Evolutionary conservation across 2,888 invertebrate genomes (phyloP), one percentile per base, ranked within the genome.

Genomic region (Empis stercorea): DNA sequence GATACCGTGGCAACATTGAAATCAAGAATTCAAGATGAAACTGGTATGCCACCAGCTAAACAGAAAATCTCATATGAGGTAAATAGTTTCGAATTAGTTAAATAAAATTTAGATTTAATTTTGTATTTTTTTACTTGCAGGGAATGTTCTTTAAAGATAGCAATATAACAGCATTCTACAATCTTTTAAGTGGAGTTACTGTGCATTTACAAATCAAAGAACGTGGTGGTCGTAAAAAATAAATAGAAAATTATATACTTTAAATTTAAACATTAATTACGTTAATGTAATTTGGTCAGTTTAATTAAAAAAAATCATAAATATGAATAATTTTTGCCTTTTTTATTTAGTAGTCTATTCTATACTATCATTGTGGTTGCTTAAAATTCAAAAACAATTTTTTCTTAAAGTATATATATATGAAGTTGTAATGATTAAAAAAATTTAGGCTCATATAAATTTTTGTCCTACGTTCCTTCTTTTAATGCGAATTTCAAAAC

Each of bases 71-170:
- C 91, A 56, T 87, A 86, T 61, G 96, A 96, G 73, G 94, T 86
- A 67, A 65, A 49, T 37, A 17, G n/a, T 37, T 43, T 43, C 38
- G 14, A 11, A 27, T 48, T 15, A 30, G 10, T 37, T 17, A 13
- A 16, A 11, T 3, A 11, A 38, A 5, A 17, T 13, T 17, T 38
- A 17, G n/a, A 16, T 7, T 40, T 40, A n/a, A 23, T 16, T 48
- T 46, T 49, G 48, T 54, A 55, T 62, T 57, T 56, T 57, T 72
- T 76, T n/a, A n/a, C n/a, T n/a, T n/a, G n/a, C 70, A 95, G 88
- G 95, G 96, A 32, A 80, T 97, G 71, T 99, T 97, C 76, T 89
- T 97, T 75, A 99, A 99, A 67, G 97, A 99, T 71, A 89, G 84
- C 45, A 92, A 95, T 64, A 81, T 86, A 0, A 73, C 96, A 69